A percentile compares a stretch with the other conserved stretches of the same genome.
phyloP scores from a whole-genome alignment of 2,113 vertebrate genomes.

The Oreotrochilus melanogaster region DNA sequence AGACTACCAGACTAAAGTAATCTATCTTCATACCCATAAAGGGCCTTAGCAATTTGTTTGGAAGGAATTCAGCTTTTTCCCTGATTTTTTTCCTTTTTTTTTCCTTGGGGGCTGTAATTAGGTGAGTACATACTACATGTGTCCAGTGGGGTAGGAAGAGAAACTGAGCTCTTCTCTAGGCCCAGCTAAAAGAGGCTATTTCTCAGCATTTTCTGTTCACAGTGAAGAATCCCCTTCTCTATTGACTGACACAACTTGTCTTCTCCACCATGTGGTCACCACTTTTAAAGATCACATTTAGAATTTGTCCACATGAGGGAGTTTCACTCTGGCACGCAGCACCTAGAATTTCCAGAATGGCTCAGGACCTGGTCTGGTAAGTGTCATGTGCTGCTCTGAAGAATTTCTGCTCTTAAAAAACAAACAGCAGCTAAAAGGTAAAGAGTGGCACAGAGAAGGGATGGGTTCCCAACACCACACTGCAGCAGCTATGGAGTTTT shows the following conservation, averaged over 20 bases:
- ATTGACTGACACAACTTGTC: not conserved
- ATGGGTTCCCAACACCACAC: not conserved
- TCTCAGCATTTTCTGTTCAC: not conserved
- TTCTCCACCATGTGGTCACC: not conserved
- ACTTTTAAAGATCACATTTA: not conserved
- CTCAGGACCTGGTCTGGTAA: not conserved
- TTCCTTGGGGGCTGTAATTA: not conserved
- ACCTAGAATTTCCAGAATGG: not conserved
- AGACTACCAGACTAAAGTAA: not conserved
- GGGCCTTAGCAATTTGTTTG: not conserved
- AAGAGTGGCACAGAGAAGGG: not conserved
- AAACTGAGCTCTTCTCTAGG: not conserved
- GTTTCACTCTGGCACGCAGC: not conserved
- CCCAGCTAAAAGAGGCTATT: not conserved
- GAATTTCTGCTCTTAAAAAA: conserved; percentile 10
- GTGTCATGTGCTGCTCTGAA: not conserved
- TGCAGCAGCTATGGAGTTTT: not conserved
- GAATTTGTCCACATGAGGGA: not conserved
- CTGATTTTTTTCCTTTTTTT: not conserved
- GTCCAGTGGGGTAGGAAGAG: not conserved
- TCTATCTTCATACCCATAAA: not conserved
- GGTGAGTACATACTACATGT: not conserved
- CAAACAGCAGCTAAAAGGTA: not conserved
- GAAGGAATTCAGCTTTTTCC: not conserved
- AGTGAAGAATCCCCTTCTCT: not conserved